Conservation (phyloP, 2,888 invertebrate species). For the Oxytorus armatus region DNA sequence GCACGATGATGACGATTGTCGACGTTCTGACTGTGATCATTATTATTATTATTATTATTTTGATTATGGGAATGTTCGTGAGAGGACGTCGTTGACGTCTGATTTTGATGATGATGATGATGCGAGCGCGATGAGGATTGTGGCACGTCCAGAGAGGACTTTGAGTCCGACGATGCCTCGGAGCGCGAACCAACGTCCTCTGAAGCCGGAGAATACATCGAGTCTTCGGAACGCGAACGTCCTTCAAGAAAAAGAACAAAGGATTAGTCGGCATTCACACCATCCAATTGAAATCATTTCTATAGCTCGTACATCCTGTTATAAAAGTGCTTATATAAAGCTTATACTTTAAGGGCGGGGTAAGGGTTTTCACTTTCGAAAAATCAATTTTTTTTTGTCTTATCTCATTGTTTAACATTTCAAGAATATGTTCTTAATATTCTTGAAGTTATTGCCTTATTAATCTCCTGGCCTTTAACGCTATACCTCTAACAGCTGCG, state of each 20-base stretch:
- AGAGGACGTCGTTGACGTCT: slow-evolving; percentile 53
- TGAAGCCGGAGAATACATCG: slow-evolving; percentile 89
- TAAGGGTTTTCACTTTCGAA: too few species aligned
- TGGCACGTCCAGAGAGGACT: slow-evolving; percentile 87
- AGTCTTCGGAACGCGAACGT: slow-evolving; percentile 91
- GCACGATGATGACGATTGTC: slow-evolving; percentile 59
- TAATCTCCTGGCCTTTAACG: too few species aligned
- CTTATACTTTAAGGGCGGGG: too few species aligned
- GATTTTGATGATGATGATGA: slow-evolving; percentile 70
- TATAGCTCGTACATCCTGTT: too few species aligned
- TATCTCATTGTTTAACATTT: too few species aligned
- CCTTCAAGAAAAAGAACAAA: too few species aligned
- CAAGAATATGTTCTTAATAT: too few species aligned
- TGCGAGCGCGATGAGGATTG: slow-evolving; percentile 76
- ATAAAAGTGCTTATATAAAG: too few species aligned
- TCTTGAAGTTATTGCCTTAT: too few species aligned
- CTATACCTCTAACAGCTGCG: too few species aligned
- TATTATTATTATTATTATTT: slow-evolving; percentile 40
- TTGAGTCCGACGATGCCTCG: slow-evolving; percentile 90
- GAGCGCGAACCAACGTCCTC: slow-evolving; percentile 89
- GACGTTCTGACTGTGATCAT: slow-evolving; percentile 37
- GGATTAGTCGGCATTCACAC: too few species aligned
- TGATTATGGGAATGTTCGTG: slow-evolving; percentile 71
- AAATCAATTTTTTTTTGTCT: too few species aligned
- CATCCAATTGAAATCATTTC: neutral